phyloP scores from a whole-genome alignment of 2,113 vertebrate genomes.

The Synchiropus splendidus region DNA sequence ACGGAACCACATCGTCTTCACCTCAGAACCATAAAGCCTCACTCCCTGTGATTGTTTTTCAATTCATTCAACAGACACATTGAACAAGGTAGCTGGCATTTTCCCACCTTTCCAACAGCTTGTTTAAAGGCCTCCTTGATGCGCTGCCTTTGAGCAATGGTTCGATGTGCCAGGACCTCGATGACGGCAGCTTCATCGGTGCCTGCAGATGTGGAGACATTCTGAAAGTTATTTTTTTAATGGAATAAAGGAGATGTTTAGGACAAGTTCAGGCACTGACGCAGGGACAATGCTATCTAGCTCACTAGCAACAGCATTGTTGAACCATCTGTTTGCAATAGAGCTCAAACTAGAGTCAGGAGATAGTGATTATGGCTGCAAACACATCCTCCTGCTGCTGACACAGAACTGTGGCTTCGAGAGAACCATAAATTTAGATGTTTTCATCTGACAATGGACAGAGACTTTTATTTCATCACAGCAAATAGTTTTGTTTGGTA shows the following conservation, averaged over 20 bases:
- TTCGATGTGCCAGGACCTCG: slow-evolving; percentile 68
- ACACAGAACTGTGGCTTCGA: background rate
- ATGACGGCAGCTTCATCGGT: slow-evolving; percentile 80
- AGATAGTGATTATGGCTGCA: slow-evolving; percentile 23
- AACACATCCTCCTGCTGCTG: slow-evolving; percentile 22
- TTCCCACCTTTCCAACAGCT: slow-evolving; percentile 79
- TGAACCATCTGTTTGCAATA: slow-evolving; percentile 29
- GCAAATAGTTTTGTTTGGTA: background rate
- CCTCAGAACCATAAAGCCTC: no score
- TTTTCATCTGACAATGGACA: no score
- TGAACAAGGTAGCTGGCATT: no score
- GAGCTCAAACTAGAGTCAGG: slow-evolving; percentile 39
- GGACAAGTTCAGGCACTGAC: background rate
- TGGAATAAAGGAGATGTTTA: background rate
- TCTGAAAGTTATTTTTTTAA: background rate
- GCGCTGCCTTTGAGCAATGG: slow-evolving; percentile 79
- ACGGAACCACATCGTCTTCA: no score
- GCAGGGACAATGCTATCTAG: slow-evolving; percentile 8
- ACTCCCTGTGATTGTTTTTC: no score
- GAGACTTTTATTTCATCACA: background rate
- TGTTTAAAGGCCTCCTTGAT: slow-evolving; percentile 81
- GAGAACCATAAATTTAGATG: background rate
- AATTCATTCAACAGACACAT: no score
- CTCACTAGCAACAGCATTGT: slow-evolving; percentile 6
- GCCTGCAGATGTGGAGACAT: slow-evolving; percentile 57